Evolutionary conservation across 2,797 vertebrate genomes (phyloP), one percentile per base, ranked within the genome.

Genomic region (Pyrrhura leucotis): DNA sequence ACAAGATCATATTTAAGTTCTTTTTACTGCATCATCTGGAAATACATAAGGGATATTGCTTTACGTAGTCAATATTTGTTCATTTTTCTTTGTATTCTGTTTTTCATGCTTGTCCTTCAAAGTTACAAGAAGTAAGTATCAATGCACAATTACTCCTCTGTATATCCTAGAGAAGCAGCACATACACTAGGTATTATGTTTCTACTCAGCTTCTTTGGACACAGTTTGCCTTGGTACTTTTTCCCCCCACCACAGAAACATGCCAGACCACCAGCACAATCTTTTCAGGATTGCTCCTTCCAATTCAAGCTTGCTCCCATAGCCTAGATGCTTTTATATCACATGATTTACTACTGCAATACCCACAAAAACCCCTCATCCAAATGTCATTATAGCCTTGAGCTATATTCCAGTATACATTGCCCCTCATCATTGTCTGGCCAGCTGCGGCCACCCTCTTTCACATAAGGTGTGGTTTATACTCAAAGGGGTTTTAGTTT

Each of bases 241-340:
- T 54, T 37, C 9, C 31, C 37, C 25, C 25, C 53, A 39, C 29
- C 35, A 63, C 18, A 93, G 77, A 85, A 85, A 48, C 63, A 48
- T 29, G 39, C 40, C 80, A 95, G 90, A 95, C 84, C 84, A 95
- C 84, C 91, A 89, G 71, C 53, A 42, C 19, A 13, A 47, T 77
- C 76, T 68, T 69, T 79, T 79, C 4, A 19, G 37, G 29, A 94
- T 37, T 89, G 47, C 54, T 67, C 48, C 40, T 79, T 76, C 63
- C 67, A 65, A 39, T 31, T 78, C 80, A 59, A 37, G 83, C 40
- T 81, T 75, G 72, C 33, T 93, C 18, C 48, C 63, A 90, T 18
- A 85, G 87, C 51, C 77, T 14, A 56, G n/a, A 12, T 72, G 50
- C 76, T 81, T 89, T 88, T 86, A 79, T 56, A 19, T 42, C 94